Evolutionary conservation across 2,797 vertebrate genomes (phyloP), one percentile per base, ranked within the genome.

Genomic region (Crocodylus rhombifer): DNA sequence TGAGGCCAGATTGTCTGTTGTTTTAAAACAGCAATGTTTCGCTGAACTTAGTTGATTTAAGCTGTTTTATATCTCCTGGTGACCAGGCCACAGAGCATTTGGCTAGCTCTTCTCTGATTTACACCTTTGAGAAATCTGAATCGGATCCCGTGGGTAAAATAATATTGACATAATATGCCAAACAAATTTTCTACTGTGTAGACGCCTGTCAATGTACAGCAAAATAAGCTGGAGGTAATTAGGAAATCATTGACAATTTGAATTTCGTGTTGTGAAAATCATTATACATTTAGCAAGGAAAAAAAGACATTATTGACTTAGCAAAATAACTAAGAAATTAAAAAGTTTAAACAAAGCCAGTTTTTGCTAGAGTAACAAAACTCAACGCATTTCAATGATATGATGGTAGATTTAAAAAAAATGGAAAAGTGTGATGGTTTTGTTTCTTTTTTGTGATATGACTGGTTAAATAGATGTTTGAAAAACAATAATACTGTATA

Each of bases 301-400:
- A 87, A 26, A 78, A 86, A 78, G 14, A 65, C 6, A 80, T 23
- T 61, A 80, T 83, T 88, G 10, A 80, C 92, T 93, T 69, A 84
- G 23, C 3, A 86, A 93, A 93, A 79, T 14, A 16, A 82, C 33
- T 26, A 86, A 69, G 57, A 79, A 92, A 93, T 23, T 71, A 26
- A 2, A 93, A 91, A 84, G 11, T 36, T 82, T 91, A 92, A 84
- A 80, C 69, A 94, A 80, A 56, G 75, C 84, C 80, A 84, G 36
- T 69, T 89, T 89, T 95, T 88, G 17, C 83, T 83, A 84, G 42
- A 86, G 83, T 16, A 90, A 94, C 36, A 91, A 36, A 28, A 86
- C 2, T 71, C 51, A 89, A 82, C 23, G 17, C 2, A 60, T 64
- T 86, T 89, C 36, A 18, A 14, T 55, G 51, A 82, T 61, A 92